These are phyloP conservation scores for Dromococcyx pavoninus DNA, from an alignment of 2,797 vertebrate species.

Conservation along the genomic window DNA sequence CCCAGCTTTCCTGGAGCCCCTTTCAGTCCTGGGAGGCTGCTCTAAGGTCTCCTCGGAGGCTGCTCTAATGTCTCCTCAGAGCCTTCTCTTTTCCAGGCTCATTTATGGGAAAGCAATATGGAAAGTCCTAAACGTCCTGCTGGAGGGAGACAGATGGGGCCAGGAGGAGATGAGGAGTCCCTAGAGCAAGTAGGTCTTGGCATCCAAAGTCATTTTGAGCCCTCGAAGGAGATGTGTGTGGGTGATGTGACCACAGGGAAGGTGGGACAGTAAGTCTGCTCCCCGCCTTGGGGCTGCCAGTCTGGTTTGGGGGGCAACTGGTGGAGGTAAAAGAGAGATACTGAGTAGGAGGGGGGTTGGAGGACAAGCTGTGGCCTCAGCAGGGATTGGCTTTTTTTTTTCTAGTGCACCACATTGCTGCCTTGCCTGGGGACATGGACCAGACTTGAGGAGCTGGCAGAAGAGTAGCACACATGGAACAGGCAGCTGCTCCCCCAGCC, in stretches of 20 bases:
- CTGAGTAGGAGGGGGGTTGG: accelerated
- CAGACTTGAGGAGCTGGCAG: not conserved
- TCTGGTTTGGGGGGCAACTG: not conserved
- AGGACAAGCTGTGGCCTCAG: not conserved
- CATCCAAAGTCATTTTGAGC: not conserved
- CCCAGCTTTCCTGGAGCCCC: no score
- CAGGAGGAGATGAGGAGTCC: not conserved
- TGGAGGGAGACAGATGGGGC: not conserved
- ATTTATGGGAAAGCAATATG: not conserved
- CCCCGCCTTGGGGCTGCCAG: not conserved
- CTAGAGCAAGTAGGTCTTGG: not conserved
- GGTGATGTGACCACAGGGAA: not conserved
- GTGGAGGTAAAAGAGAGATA: not conserved
- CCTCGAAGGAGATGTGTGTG: not conserved
- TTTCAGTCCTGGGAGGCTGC: no score
- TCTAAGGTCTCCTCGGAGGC: no score
- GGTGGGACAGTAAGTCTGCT: not conserved
- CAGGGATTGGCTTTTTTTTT: not conserved
- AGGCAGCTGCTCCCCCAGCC: slow-evolving; percentile 30
- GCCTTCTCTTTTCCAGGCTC: no score
- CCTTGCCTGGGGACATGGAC: not conserved
- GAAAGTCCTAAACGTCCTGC: not conserved
- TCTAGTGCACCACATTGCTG: not conserved
- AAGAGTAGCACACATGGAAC: not conserved
- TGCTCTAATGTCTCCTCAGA: no score